Evolutionary conservation across 2,888 invertebrate genomes (phyloP), one percentile per base, ranked within the genome.

Genomic region (Iselma pallidipennis): DNA sequence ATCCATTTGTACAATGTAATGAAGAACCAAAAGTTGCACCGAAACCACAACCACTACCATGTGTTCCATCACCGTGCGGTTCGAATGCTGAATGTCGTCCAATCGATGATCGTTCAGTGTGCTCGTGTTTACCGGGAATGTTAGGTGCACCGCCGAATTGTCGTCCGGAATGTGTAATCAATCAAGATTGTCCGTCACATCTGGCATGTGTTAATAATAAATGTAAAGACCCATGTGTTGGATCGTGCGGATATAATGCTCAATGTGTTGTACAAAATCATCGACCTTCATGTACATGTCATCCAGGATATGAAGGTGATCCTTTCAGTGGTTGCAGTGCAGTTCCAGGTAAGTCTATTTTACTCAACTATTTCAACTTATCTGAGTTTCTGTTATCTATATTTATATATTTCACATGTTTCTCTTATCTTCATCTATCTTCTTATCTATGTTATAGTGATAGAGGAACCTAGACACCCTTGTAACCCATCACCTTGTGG

Each of bases 401-500:
- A 53, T n/a, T n/a, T n/a, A n/a, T n/a, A n/a, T n/a, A 53, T 61
- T 31, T 31, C 59, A 26, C 31, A 54, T 59, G 28, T 57, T 56
- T 48, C 54, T 53, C 21, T 25, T 31, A 45, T 64, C 31, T 57
- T 25, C 37, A 49, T 26, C 29, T 50, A 6, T 50, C 28, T 26
- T n/a, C 26, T 29, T 33, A 16, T 55, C 42, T 55, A 42, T 45
- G 37, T 45, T 75, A 65, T 77, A 74, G 76, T 74, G 61, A 79
- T 80, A 69, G 89, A 88, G 76, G 83, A 82, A 75, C 88, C 86
- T 75, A 85, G 82, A 78, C 87, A 89, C 77, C 91, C 92, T 68
- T 92, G 92, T 81, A 87, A 88, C 80, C 90, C 91, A 70, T 88
- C 89, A 68, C 92, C 92, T 55, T 93, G 92, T 80, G 93, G 92